phyloP scores from a whole-genome alignment of 2,113 vertebrate genomes.

The Miniopterus natalensis region DNA sequence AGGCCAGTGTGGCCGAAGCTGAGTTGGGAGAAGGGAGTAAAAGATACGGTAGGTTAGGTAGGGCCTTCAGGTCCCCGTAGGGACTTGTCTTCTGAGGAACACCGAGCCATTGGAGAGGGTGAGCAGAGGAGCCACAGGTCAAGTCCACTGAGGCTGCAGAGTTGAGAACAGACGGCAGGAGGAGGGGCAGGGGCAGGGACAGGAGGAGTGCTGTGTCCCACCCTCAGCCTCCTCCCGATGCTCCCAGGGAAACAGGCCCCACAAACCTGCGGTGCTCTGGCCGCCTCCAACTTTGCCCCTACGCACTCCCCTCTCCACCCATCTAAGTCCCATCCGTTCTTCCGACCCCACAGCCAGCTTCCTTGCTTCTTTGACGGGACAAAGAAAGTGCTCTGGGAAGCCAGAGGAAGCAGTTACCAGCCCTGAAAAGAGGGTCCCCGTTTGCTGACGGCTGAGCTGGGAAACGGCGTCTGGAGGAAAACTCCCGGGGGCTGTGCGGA shows the following conservation, averaged over 20 bases:
- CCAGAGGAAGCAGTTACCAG: not conserved
- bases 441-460: not conserved
- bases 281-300: not conserved
- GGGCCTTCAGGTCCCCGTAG: not conserved
- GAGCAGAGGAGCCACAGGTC: not conserved
- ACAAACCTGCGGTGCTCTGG: not conserved
- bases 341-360: not conserved
- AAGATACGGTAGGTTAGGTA: rapidly evolving
- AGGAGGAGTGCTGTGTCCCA: not conserved
- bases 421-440: not conserved
- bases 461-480: not conserved
- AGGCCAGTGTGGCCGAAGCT: not conserved
- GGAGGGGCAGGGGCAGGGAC: not conserved
- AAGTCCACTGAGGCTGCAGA: not conserved
- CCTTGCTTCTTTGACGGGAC: not conserved
- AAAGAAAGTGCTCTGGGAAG: not conserved
- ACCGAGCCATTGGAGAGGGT: not conserved
- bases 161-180: not conserved
- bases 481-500: rapidly evolving
- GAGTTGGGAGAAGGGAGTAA: not conserved
- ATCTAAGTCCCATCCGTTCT: not conserved
- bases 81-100: not conserved
- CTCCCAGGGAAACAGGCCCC: not conserved
- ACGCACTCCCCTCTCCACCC: not conserved
- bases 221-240: not conserved